Base-by-base conservation (phyloP, 1,140 invertebrate species). In the Muscidifurax raptorellus region DNA sequence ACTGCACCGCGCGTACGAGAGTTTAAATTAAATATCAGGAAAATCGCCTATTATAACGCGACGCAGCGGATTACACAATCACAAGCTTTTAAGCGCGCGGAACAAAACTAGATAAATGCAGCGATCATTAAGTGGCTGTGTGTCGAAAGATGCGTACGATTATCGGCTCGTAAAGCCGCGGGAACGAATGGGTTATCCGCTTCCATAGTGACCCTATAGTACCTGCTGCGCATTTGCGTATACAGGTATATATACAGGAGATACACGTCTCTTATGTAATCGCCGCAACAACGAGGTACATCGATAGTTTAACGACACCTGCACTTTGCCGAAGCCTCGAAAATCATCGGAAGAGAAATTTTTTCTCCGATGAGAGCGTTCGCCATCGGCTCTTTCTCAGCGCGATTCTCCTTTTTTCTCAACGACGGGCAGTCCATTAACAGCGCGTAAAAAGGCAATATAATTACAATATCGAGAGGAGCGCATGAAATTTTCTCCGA, bases 381-480 rank as follows among this genome's bases (percentile, higher is more conserved):
- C 76, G 15, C 25, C n/a, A n/a, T n/a, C n/a, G n/a, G n/a, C n/a
- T 52, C n/a, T 28, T 74, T 25, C 36, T 74, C 74, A 36, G 0
- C 59, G 25, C 59, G 25, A 78, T 66, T 32, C 27, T 22, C 7
- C n/a, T 15, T 69, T 69, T 69, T 71, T 71, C 10, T 27, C 6
- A 18, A 28, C 76, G 47, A 67, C 1, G 28, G 22, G 32, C 28
- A 40, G 30, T 28, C 32, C 22, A 79, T 79, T 79, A 79, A 18
- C 77, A 13, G 13, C 59, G n/a, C 30, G 32, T 79, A 79, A 79
- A 79, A 79, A 79, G 18, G 64, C 59, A 32, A 13, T 22, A 18
- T 80, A 80, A 80, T 80, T 80, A 52, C 79, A 80, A 71, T 80
- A 71, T 80, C 66, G 67, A 36, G 66, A n/a, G 25, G 25, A 27